A percentile compares a stretch with the other conserved stretches of the same genome.
These are phyloP conservation scores for Miniopterus natalensis DNA, from an alignment of 2,113 vertebrate genomes.

Conservation along the genomic window DNA sequence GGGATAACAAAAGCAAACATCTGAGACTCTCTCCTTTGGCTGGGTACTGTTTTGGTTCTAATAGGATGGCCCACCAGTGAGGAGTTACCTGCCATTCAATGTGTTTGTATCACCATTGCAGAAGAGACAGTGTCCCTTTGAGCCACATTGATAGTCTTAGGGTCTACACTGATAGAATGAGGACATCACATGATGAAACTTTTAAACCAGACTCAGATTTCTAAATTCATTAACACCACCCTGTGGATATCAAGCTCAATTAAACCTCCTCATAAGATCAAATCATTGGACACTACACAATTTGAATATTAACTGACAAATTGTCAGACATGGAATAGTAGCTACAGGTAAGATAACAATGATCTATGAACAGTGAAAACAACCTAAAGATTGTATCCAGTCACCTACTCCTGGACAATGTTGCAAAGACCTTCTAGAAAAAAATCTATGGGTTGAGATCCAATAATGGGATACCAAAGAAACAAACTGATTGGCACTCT, in stretches of 20 bases:
- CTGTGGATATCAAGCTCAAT: neutral
- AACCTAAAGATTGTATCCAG: neutral
- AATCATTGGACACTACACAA: neutral
- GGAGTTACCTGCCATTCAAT: neutral
- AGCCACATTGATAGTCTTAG: neutral
- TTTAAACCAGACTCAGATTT: conserved; percentile 13
- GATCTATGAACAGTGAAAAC: neutral
- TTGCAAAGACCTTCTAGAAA: neutral
- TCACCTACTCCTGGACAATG: neutral
- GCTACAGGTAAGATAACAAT: neutral
- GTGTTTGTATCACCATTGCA: neutral
- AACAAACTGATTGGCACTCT: neutral
- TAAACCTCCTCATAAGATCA: neutral
- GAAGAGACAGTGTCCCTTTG: neutral
- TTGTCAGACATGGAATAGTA: neutral
- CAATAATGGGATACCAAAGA: neutral
- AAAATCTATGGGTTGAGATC: neutral
- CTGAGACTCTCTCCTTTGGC: neutral
- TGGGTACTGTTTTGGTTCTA: neutral
- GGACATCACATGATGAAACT: neutral
- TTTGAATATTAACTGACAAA: neutral
- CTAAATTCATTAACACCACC: neutral
- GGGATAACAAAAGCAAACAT: neutral
- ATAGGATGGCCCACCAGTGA: neutral
- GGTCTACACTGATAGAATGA: neutral